A percentile compares a stretch with the other conserved stretches of the same genome.
Conservation (phyloP, 1,140 invertebrate species). For the Drosophila albomicans region DNA sequence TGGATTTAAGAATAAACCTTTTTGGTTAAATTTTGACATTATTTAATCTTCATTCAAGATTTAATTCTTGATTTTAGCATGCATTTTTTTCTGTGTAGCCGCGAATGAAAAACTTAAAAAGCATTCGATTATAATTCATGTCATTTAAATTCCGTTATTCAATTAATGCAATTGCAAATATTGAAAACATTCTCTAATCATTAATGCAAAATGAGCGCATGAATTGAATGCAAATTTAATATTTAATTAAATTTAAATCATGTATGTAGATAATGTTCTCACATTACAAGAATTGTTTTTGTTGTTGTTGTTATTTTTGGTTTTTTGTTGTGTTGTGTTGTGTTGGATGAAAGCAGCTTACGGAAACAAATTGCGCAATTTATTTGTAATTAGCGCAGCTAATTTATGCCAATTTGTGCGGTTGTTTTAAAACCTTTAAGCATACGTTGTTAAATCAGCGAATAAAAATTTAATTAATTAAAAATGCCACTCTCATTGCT, state of each 20-base stretch:
- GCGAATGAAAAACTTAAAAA: too few relatives aligned
- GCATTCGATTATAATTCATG: too few relatives aligned
- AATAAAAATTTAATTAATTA: conserved; percentile 54
- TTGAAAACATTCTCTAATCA: background rate
- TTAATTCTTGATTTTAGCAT: too few relatives aligned
- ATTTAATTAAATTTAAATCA: conserved; percentile 46
- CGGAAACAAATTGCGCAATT: conserved; percentile 66
- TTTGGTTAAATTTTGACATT: too few relatives aligned
- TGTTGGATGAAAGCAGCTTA: conserved; percentile 26
- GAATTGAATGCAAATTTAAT: conserved; percentile 45
- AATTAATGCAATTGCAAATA: background rate
- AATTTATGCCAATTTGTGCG: conserved; percentile 65
- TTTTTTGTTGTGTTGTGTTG: conserved; percentile 1
- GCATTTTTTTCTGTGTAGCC: too few relatives aligned
- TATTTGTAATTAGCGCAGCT: conserved; percentile 70
- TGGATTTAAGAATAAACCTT: too few relatives aligned
- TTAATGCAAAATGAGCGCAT: conserved; percentile 19
- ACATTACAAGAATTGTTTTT: conserved; percentile 40
- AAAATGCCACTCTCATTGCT: conserved; percentile 15
- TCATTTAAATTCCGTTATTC: background rate
- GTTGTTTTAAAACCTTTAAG: conserved; percentile 25
- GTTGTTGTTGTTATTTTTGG: conserved; percentile 13
- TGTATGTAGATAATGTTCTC: conserved; percentile 37
- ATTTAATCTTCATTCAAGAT: too few relatives aligned
- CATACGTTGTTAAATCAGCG: conserved; percentile 59